Base-by-base conservation (phyloP, 2,797 vertebrate genomes). In the Clamator glandarius region DNA sequence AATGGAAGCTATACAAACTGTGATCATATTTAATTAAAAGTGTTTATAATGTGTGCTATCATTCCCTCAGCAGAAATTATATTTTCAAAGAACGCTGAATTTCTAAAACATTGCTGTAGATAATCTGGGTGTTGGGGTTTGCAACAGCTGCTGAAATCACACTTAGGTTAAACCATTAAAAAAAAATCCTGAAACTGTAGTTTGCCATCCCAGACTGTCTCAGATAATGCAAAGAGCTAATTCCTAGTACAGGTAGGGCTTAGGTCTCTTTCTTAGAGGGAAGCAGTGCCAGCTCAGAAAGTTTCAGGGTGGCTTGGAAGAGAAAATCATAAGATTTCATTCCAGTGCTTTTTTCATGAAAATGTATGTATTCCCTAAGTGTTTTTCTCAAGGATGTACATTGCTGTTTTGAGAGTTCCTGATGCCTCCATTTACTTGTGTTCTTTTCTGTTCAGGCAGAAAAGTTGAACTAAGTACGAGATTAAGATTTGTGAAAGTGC, bases 31-130 rank as follows among this genome's bases (percentile, higher is more conserved):
- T 78, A 75, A 44, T 89, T 6, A 18, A 19, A 5, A 70, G 25
- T n/a, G 9, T 79, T 73, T 10, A 39, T 89, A 41, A 73, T 0
- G 0, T 61, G 6, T 84, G 28, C 15, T 66, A 0, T 74, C 0
- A 0, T 51, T 87, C 9, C 24, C 18, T 62, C 41, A 70, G 48
- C 36, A 90, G 61, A 67, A 95, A 41, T 46, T 76, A 33, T 72
- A 33, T 77, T 92, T 72, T 75, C n/a, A 54, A 63, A 85, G 63
- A 73, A 51, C 1, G 1, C 13, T 68, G 31, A 55, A 29, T 64
- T 89, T 90, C 81, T 66, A 41, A 59, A 85, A 66, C 2, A 14
- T 70, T 74, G 13, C 15, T 68, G 12, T 91, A 83, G 77, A 64
- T 94, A 52, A 57, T 85, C 26, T 42, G 42, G 3, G 14, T 7